Conservation (phyloP, 1,140 invertebrate species). For the Neuroterus valhalla region DNA sequence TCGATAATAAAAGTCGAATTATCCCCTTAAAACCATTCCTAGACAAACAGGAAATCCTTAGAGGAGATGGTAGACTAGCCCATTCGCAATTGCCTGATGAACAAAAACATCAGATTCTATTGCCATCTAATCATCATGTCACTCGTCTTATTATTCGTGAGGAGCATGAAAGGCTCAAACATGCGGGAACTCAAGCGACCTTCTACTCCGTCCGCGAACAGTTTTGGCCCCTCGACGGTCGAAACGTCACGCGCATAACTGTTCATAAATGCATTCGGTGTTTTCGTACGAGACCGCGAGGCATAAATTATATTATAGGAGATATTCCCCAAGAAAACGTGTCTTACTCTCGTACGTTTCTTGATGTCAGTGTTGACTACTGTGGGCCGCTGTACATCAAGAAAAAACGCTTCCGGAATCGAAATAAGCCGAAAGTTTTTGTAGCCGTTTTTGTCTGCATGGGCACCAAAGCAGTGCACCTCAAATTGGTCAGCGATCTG, state of each 20-base stretch:
- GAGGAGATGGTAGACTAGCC: not conserved
- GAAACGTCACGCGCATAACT: not conserved
- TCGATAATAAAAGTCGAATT: not conserved
- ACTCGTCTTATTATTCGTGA: too few relatives aligned
- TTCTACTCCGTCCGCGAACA: too few relatives aligned
- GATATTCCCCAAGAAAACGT: not conserved
- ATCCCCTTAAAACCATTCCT: slow-evolving; percentile 9
- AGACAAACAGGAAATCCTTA: not conserved
- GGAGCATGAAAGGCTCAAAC: too few relatives aligned
- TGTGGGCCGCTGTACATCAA: too few relatives aligned
- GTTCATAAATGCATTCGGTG: not conserved
- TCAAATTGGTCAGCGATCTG: slow-evolving; percentile 5
- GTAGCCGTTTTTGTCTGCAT: not conserved
- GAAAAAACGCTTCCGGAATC: too few relatives aligned
- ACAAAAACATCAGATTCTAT: too few relatives aligned
- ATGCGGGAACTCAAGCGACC: slow-evolving; percentile 17
- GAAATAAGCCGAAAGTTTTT: not conserved
- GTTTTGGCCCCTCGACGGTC: not conserved
- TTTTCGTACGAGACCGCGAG: slow-evolving; percentile 1
- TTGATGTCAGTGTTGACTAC: too few relatives aligned
- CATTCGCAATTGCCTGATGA: not conserved
- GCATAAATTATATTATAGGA: not conserved
- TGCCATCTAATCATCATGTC: too few relatives aligned
- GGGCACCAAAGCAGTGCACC: too few relatives aligned
- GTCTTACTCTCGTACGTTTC: not conserved